Evolutionary conservation across 1,140 invertebrate genomes (phyloP).

Genomic region (Orius laevigatus): DNA sequence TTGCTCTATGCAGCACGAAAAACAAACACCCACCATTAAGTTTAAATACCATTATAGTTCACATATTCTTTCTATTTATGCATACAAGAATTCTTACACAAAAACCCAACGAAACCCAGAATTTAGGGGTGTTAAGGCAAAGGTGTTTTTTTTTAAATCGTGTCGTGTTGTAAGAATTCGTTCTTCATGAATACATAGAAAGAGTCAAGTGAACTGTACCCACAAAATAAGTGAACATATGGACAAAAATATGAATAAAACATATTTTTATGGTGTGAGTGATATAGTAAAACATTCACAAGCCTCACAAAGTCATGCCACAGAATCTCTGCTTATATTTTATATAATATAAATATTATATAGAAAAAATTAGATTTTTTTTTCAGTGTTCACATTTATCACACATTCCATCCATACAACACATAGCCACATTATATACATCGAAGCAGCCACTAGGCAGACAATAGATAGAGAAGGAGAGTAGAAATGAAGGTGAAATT

Average conservation of each 20-base stretch:
- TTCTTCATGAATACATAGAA: constrained; percentile 14
- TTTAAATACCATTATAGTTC: constrained; percentile 2
- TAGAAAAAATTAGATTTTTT: not conserved
- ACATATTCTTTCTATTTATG: constrained; percentile 16
- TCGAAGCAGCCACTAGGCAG: constrained; percentile 15
- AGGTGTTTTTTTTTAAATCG: not conserved
- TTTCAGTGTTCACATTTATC: not conserved
- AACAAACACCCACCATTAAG: constrained; percentile 30
- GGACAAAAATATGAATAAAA: constrained; percentile 11
- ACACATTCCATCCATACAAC: constrained; percentile 11
- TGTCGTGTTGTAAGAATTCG: constrained; percentile 11
- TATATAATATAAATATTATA: not conserved
- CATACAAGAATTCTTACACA: constrained; percentile 15
- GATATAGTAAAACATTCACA: constrained; percentile 14
- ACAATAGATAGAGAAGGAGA: constrained; percentile 6
- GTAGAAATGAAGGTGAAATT: constrained; percentile 4
- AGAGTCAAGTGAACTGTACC: constrained; percentile 7
- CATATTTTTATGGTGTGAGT: constrained; percentile 10
- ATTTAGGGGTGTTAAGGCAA: too few species aligned
- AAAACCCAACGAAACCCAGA: not conserved
- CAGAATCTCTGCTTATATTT: too few species aligned
- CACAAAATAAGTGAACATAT: constrained; percentile 12
- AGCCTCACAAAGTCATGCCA: constrained; percentile 8
- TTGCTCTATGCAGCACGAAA: constrained; percentile 80
- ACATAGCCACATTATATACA: constrained; percentile 12